Percentiles rank a stretch among this genome's conserved stretches.
phyloP scores from a whole-genome alignment of 1,140 invertebrate genomes.

The Drosophila ogumai region DNA sequence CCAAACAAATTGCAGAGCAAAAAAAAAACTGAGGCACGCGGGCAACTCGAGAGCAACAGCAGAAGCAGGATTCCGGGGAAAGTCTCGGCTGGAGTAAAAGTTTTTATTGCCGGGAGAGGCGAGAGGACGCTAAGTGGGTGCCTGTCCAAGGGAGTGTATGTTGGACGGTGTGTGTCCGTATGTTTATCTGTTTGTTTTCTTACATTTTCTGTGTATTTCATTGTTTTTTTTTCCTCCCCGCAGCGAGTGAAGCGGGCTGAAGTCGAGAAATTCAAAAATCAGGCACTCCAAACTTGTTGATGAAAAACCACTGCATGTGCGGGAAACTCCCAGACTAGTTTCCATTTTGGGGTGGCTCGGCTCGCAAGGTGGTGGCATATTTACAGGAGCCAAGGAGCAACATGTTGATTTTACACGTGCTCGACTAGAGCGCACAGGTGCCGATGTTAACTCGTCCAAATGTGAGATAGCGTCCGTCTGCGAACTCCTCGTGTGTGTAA shows the following conservation, averaged over 20 bases:
- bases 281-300: slow-evolving; percentile 77
- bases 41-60: slow-evolving; percentile 17
- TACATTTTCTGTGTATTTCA: slow-evolving; percentile 53
- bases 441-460: slow-evolving; percentile 4
- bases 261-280: slow-evolving; percentile 78
- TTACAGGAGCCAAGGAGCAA: slow-evolving; percentile 63
- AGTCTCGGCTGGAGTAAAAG: slow-evolving; percentile 9
- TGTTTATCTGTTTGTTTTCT: slow-evolving; percentile 77
- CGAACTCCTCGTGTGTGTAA: slow-evolving; percentile 22
- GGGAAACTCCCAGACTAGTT: slow-evolving; percentile 49
- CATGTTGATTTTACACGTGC: slow-evolving; percentile 80
- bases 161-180: slow-evolving; percentile 23
- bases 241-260: slow-evolving; percentile 16
- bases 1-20: slow-evolving; percentile 54
- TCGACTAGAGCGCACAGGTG: slow-evolving; percentile 41
- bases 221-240: slow-evolving; percentile 24
- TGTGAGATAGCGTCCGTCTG: slow-evolving; percentile 8
- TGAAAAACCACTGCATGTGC: slow-evolving; percentile 61
- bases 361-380: slow-evolving; percentile 19
- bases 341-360: slow-evolving; percentile 9
- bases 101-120: slow-evolving; percentile 4
- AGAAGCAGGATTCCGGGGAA: slow-evolving; percentile 6
- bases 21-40: slow-evolving; percentile 45
- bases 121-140: slow-evolving; percentile 52
- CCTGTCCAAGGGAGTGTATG: slow-evolving; percentile 26